phyloP scores from a whole-genome alignment of 2,888 invertebrate genomes.

The Mantis religiosa region DNA sequence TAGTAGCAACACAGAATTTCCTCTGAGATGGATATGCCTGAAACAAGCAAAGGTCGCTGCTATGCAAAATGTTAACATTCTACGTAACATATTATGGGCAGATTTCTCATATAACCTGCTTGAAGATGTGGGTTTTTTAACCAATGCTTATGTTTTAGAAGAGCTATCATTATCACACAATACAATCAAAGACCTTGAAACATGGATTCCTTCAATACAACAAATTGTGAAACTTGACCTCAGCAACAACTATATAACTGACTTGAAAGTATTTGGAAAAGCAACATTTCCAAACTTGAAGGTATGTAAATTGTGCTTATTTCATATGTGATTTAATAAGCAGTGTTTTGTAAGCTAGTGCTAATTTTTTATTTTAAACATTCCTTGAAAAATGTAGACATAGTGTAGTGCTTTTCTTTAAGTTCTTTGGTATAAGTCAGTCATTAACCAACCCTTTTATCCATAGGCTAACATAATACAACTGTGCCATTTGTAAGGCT shows the following conservation, averaged over 20 bases:
- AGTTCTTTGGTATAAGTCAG: too few species aligned
- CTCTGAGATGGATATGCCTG: not conserved
- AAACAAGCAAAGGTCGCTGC: not conserved
- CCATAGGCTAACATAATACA: too few species aligned
- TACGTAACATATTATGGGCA: not conserved
- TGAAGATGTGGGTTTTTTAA: not conserved
- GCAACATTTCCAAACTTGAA: not conserved
- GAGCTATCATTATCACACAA: not conserved
- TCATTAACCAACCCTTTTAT: too few species aligned
- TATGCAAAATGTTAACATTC: not conserved
- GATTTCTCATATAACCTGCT: conserved; percentile 1
- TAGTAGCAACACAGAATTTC: not conserved
- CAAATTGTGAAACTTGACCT: not conserved
- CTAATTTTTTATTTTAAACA: too few species aligned
- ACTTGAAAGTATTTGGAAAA: not conserved
- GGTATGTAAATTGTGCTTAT: not conserved
- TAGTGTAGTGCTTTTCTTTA: too few species aligned
- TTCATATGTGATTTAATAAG: not conserved
- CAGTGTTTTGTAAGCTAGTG: too few species aligned
- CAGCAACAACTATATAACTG: not conserved
- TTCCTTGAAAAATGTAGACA: too few species aligned
- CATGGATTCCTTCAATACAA: not conserved
- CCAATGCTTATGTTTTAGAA: not conserved
- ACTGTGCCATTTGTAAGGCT: too few species aligned
- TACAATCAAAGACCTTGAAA: not conserved